phyloP scores from a whole-genome alignment of 2,113 vertebrate species.

The Apteryx mantelli region DNA sequence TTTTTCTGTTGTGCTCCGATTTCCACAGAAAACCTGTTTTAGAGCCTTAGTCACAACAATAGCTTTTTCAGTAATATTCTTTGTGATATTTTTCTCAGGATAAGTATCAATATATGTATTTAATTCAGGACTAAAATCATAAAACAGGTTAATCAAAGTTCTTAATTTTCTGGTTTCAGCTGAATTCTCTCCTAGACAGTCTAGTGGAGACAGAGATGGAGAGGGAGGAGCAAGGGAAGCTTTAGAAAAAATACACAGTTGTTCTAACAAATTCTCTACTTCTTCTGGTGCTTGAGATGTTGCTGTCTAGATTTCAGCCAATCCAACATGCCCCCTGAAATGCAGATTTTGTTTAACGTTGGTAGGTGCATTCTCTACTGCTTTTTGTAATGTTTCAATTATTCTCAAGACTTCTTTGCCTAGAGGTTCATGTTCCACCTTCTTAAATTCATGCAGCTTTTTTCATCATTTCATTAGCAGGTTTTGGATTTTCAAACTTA shows the following conservation, averaged over 20 bases:
- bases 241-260: accelerated
- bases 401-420: neutral
- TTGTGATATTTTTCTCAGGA: neutral
- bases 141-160: constrained; percentile 35
- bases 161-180: neutral
- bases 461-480: neutral
- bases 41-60: neutral
- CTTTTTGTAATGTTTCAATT: neutral
- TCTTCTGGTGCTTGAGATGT: neutral
- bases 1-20: neutral
- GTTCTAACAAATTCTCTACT: neutral
- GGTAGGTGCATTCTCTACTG: neutral
- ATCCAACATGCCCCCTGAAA: neutral
- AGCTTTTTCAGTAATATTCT: constrained; percentile 24
- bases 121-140: constrained; percentile 25
- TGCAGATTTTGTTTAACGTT: neutral
- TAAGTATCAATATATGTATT: neutral
- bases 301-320: neutral
- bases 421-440: neutral
- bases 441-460: too few species aligned
- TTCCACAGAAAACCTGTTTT: constrained; percentile 46
- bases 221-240: neutral
- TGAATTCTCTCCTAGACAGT: neutral
- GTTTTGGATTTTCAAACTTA: neutral
- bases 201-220: neutral